phyloP scores from a whole-genome alignment of 92 coral and sea anemone species.

The Bergia puertoricense region DNA sequence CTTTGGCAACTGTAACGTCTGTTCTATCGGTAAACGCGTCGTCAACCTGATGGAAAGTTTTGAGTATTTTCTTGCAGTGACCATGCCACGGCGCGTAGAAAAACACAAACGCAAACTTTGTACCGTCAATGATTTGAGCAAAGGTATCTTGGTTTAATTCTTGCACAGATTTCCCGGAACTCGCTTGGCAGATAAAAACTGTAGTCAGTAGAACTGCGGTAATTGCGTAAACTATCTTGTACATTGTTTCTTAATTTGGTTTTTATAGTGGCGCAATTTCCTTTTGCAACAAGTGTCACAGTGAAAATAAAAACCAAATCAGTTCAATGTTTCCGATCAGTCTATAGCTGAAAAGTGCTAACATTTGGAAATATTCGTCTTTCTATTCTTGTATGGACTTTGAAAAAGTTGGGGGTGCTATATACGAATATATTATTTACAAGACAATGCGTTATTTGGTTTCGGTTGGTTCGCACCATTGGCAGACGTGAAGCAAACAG shows the following conservation, averaged over 20 bases:
- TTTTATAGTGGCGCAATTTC: background rate
- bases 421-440: background rate
- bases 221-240: background rate
- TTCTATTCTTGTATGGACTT: no score
- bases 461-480: conserved; percentile 13
- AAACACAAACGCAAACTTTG: conserved; percentile 87
- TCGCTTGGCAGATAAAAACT: background rate
- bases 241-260: background rate
- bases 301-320: background rate
- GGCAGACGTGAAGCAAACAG: background rate
- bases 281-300: no score
- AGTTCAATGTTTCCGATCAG: background rate
- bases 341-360: background rate
- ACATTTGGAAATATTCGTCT: no score
- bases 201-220: background rate
- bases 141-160: conserved; percentile 61
- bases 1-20: conserved; percentile 80
- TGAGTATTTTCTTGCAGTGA: conserved; percentile 65
- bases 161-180: conserved; percentile 38
- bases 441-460: conserved; percentile 1
- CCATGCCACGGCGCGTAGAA: conserved; percentile 95
- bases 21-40: conserved; percentile 65
- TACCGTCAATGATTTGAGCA: conserved; percentile 76
- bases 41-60: conserved; percentile 64
- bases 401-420: background rate